These are phyloP conservation scores for Marmota monax DNA, from an alignment of 2,113 vertebrate genomes.

Conservation along the genomic window DNA sequence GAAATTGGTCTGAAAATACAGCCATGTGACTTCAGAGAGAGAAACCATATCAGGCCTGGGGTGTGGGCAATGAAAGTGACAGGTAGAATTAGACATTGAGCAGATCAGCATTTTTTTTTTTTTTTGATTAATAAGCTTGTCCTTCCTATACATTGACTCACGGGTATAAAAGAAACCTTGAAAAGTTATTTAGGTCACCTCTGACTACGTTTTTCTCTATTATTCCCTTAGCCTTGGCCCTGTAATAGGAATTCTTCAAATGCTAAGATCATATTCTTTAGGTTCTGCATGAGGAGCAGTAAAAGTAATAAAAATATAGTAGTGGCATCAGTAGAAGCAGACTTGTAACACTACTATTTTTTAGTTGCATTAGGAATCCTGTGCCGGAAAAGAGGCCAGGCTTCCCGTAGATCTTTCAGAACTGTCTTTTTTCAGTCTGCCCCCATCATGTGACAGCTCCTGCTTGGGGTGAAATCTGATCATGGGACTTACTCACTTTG, in stretches of 20 bases:
- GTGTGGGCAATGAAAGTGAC: conserved; percentile 68
- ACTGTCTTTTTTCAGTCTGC: background rate
- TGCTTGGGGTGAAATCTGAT: background rate
- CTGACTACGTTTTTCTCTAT: background rate
- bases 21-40: conserved; percentile 71
- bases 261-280: background rate
- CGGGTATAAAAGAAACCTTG: conserved; percentile 52
- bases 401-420: background rate
- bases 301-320: background rate
- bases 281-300: background rate
- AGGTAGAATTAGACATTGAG: conserved; percentile 80
- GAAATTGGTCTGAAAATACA: conserved; percentile 67
- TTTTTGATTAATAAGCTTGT: conserved; percentile 77
- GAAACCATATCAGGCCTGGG: conserved; percentile 39
- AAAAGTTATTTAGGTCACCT: conserved; percentile 53
- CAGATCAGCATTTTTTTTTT: conserved; percentile 72
- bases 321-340: background rate
- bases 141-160: conserved; percentile 64
- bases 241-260: conserved; percentile 43
- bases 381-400: background rate
- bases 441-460: background rate
- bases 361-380: background rate
- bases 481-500: background rate
- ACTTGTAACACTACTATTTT: background rate
- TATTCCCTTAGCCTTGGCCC: conserved; percentile 9